Evolutionary conservation across 2,113 vertebrate species (phyloP).

Genomic region (Neogobius melanostomus): DNA sequence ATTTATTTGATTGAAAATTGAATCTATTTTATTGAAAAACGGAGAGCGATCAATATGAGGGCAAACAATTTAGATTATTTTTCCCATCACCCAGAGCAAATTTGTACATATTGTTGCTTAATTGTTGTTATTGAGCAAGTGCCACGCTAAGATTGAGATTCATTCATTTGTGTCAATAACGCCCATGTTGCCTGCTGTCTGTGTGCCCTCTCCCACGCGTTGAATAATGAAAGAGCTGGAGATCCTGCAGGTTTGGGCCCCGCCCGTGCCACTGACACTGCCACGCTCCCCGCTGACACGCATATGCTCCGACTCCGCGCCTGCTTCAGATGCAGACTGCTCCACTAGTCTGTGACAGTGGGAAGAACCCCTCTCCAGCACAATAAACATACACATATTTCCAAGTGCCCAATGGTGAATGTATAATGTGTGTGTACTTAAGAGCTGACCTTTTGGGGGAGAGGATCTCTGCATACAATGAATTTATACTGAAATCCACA

Average conservation of each 20-base stretch:
- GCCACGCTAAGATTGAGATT: no score
- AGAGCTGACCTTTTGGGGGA: conserved; percentile 1
- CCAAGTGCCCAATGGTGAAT: not conserved
- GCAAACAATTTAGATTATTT: no score
- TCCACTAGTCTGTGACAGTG: not conserved
- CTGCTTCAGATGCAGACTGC: conserved; percentile 36
- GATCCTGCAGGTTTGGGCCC: conserved; percentile 32
- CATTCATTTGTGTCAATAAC: no score
- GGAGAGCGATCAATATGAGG: no score
- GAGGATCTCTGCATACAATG: not conserved
- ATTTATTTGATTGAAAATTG: no score
- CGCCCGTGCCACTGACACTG: conserved; percentile 47
- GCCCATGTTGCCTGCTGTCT: no score
- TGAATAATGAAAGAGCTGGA: conserved; percentile 36
- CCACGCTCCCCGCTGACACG: conserved; percentile 44
- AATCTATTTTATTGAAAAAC: no score
- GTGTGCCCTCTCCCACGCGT: conserved; percentile 1
- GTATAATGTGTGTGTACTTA: not conserved
- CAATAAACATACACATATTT: conserved; percentile 3
- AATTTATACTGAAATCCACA: conserved; percentile 8
- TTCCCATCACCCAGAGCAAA: no score
- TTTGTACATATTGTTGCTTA: no score
- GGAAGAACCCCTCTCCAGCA: not conserved
- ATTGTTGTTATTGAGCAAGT: no score
- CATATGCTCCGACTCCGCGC: conserved; percentile 35